Evolutionary conservation across 2,797 vertebrate genomes (phyloP), one percentile per base, ranked within the genome.

Genomic region (Petrocephalus schoutedeni): DNA sequence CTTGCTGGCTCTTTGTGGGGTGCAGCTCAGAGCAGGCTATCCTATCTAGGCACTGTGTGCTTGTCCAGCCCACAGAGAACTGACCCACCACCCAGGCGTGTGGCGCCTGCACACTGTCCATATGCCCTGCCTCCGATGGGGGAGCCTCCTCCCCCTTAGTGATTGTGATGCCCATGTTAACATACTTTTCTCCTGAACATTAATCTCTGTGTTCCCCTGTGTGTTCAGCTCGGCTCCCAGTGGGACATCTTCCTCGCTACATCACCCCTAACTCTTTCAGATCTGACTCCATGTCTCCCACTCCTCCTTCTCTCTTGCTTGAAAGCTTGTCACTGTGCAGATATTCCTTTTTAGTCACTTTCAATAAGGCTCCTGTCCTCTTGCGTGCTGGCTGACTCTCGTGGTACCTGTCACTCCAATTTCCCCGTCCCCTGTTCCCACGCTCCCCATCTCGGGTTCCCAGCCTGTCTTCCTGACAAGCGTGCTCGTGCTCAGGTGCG

Each of bases 311-410:
- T 36, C 41, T 77, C 41, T 77, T 14, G 41, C 71, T 77, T 77
- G 41, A 77, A 41, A 77, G 71, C 71, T 36, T 83, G 80, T 83
- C n/a, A 83, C 82, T 85, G 51, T 85, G 5, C 82, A 54, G 51
- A 51, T 56, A 32, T 85, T 54, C 21, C 49, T 53, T 21, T 83
- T 83, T 83, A 82, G 80, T 83, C 64, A 71, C 2, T 71, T 71
- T 71, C 64, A 36, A 36, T 71, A 16, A 71, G 12, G 32, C 12
- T 36, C 28, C 71, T 9, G 45, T 49, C 16, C 71, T 49, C 71
- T 49, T 45, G 71, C 16, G 19, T 49, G 41, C 41, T 9, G 41
- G 10, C 49, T 6, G 23, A 32, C 28, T 19, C 56, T 86, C 14
- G 4, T 8, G 16, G 49, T 56, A 85, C n/a, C 19, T 19, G 49